phyloP scores from a whole-genome alignment of 92 coral and sea anemone species.

The Porites evermanni region DNA sequence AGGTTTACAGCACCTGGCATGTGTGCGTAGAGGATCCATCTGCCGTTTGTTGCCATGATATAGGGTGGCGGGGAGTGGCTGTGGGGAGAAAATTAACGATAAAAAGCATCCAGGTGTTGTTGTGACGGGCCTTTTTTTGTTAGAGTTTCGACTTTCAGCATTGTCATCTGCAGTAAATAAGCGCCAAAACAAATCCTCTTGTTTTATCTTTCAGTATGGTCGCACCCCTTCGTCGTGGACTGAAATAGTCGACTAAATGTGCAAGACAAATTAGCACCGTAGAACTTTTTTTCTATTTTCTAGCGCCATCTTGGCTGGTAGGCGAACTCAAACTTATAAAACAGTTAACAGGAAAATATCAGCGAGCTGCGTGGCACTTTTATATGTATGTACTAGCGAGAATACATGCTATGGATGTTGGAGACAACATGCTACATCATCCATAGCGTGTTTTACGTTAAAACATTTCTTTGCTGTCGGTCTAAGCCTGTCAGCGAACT shows the following conservation, averaged over 20 bases:
- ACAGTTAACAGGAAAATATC: neutral
- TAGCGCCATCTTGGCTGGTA: neutral
- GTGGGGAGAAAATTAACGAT: no score
- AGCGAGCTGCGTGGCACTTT: no score
- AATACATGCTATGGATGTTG: no score
- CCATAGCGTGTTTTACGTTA: neutral
- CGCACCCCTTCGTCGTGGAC: constrained; percentile 41
- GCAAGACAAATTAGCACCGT: neutral
- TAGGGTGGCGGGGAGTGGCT: no score
- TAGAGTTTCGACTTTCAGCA: neutral
- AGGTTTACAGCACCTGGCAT: no score
- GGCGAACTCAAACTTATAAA: neutral
- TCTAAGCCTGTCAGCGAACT: no score
- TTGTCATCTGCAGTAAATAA: neutral
- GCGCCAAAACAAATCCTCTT: neutral
- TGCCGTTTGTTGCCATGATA: no score
- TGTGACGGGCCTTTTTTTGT: no score
- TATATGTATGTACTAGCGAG: no score
- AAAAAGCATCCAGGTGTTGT: no score
- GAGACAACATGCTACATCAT: neutral
- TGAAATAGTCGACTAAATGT: constrained; percentile 33
- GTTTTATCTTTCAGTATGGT: constrained; percentile 50
- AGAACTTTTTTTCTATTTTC: neutral
- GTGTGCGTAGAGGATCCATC: no score
- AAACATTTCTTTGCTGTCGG: no score